Percentiles rank a stretch among this genome's conserved stretches.
These are phyloP conservation scores for Nezara viridula DNA, from an alignment of 2,888 invertebrate species.

Conservation along the genomic window DNA sequence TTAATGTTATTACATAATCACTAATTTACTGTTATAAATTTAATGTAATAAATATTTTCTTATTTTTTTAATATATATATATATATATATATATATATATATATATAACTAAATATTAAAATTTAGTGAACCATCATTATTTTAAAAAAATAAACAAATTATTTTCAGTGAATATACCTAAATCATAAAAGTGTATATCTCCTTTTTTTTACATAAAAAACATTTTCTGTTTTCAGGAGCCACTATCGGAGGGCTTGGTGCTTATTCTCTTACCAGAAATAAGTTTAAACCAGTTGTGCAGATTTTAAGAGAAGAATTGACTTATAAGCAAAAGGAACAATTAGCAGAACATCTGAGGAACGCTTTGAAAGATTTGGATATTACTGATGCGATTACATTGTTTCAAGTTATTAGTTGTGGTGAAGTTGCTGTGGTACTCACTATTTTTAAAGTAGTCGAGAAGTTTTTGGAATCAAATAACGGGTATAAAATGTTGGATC, in stretches of 20 bases:
- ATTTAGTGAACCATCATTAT: too few relatives aligned
- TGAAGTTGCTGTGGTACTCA: not conserved
- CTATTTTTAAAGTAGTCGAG: constrained; percentile 13
- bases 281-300: constrained; percentile 38
- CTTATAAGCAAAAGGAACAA: not conserved
- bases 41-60: too few relatives aligned
- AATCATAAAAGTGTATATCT: too few relatives aligned
- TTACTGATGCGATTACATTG: constrained; percentile 38
- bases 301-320: constrained; percentile 48
- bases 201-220: too few relatives aligned
- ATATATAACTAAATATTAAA: too few relatives aligned
- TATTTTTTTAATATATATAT: too few relatives aligned
- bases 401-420: not conserved
- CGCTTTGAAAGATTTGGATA: constrained; percentile 50
- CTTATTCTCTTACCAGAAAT: not conserved
- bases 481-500: not conserved
- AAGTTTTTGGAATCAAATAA: constrained; percentile 5
- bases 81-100: too few relatives aligned
- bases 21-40: too few relatives aligned
- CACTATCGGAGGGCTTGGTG: constrained; percentile 9
- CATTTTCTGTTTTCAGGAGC: constrained; percentile 44
- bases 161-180: too few relatives aligned
- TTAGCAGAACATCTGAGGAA: constrained; percentile 24
- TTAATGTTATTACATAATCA: too few relatives aligned
- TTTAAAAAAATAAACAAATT: too few relatives aligned